Conservation (phyloP, 2,797 vertebrate genomes). For the Tenualosa ilisha region DNA sequence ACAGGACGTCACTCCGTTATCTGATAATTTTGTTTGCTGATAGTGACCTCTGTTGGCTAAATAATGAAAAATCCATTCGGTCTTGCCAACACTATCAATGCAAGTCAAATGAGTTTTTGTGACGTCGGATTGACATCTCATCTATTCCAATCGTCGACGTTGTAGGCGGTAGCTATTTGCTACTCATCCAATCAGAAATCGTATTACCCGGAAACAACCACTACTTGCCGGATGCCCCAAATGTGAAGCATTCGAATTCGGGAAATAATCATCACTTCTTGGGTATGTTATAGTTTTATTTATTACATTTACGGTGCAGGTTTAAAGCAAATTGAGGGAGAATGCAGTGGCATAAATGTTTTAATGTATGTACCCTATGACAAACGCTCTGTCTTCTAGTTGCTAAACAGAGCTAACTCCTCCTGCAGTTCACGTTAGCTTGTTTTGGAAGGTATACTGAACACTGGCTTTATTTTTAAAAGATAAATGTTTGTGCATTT, state of each 20-base stretch:
- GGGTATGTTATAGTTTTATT: not conserved
- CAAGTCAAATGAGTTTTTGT: not conserved
- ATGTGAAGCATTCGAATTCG: not conserved
- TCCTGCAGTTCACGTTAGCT: not conserved
- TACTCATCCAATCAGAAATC: conserved; percentile 45
- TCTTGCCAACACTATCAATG: not conserved
- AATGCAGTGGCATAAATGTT: not conserved
- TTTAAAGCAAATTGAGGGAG: not conserved
- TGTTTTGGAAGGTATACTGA: not conserved
- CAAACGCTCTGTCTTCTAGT: not conserved
- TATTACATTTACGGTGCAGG: not conserved
- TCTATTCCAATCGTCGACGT: conserved; percentile 35
- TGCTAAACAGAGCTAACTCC: not conserved
- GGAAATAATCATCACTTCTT: not conserved
- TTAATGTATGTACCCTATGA: not conserved
- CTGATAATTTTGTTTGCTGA: conserved; percentile 63
- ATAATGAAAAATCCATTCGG: not conserved
- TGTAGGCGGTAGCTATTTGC: not conserved
- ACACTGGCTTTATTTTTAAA: not conserved
- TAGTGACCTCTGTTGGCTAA: conserved; percentile 78
- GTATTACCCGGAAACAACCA: conserved; percentile 45
- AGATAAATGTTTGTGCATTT: not conserved
- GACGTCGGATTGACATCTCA: conserved; percentile 6
- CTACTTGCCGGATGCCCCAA: not conserved
- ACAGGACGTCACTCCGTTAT: not conserved